Base-by-base conservation (phyloP, 2,113 vertebrate genomes). In the Paedocypris sp. region DNA sequence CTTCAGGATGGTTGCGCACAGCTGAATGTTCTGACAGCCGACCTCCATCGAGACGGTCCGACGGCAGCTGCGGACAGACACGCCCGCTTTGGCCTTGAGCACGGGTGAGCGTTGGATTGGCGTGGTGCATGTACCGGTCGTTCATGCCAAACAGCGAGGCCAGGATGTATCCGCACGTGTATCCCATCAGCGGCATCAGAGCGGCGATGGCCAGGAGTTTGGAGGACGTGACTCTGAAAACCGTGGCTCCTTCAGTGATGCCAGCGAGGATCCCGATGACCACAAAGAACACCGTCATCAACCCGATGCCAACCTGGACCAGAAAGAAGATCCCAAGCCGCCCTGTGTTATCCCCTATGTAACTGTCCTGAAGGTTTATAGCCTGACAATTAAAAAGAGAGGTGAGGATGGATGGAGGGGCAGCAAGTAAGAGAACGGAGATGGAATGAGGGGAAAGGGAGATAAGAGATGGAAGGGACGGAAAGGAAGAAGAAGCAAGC, bases 101-200 rank as follows among this genome's bases (percentile, higher is more conserved):
- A n/a, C n/a, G n/a, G n/a, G n/a, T n/a, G n/a, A n/a, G n/a, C n/a
- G n/a, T n/a, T n/a, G n/a, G n/a, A n/a, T n/a, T n/a, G n/a, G n/a
- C n/a, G n/a, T n/a, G 16, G 41, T 41, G 29, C 39, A 49, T 26
- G 20, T 84, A 91, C 90, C 10, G 0, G 5, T 66, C 70, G 2
- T 60, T 76, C 50, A 90, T 81, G 23, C 32, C 73, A 76, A 89
- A 88, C 59, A 85, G 10, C 3, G 63, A 45, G 3, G 88, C 85
- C 58, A 90, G 73, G 60, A 77, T 0, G 0, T 87, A 91, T 29
- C 90, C 89, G 9, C 87, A 64, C 36, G 78, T 29, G 72, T 83
- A 91, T 64, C 90, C 90, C 2, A 66, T 67, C 5, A 87, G 31
- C 29, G 89, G 89, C 88, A 92, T 86, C 43, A 92, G 68, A 22